These are phyloP conservation scores for Hybos culiciformis DNA, from an alignment of 2,888 invertebrate genomes.

Conservation along the genomic window DNA sequence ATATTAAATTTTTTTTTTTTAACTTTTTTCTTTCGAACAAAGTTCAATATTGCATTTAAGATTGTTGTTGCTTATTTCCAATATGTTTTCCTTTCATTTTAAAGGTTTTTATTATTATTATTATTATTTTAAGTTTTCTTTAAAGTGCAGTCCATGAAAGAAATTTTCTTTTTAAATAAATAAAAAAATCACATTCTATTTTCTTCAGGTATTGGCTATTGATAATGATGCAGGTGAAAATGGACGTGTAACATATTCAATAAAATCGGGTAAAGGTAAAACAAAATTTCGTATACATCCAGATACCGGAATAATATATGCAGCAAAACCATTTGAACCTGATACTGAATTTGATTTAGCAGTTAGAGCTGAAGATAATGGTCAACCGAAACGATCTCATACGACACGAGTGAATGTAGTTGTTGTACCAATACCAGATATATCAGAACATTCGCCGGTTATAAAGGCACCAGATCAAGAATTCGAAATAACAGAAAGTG, in stretches of 20 bases:
- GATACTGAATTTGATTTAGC: conserved; percentile 38
- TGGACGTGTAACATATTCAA: conserved; percentile 68
- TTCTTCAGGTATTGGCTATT: conserved; percentile 57
- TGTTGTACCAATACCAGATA: conserved; percentile 44
- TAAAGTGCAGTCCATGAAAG: too few species aligned
- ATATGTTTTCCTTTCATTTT: too few species aligned
- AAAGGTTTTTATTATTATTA: too few species aligned
- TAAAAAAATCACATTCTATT: too few species aligned
- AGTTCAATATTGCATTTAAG: too few species aligned
- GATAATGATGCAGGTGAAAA: conserved; percentile 74
- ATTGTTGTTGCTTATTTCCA: too few species aligned
- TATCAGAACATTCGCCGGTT: conserved; percentile 46
- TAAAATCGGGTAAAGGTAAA: conserved; percentile 62
- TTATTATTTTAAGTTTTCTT: too few species aligned
- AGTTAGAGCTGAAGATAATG: conserved; percentile 60
- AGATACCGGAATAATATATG: conserved; percentile 66
- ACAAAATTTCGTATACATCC: conserved; percentile 73
- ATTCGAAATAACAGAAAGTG: conserved; percentile 69
- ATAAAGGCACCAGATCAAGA: conserved; percentile 50
- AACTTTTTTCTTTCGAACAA: too few species aligned
- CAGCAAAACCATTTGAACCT: conserved; percentile 53
- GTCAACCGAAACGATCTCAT: conserved; percentile 55
- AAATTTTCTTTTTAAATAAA: too few species aligned
- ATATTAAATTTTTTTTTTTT: too few species aligned
- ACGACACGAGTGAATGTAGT: conserved; percentile 62